Evolutionary conservation across 2,888 invertebrate genomes (phyloP), one percentile per base, ranked within the genome.

Genomic region (Tinea pellionella): DNA sequence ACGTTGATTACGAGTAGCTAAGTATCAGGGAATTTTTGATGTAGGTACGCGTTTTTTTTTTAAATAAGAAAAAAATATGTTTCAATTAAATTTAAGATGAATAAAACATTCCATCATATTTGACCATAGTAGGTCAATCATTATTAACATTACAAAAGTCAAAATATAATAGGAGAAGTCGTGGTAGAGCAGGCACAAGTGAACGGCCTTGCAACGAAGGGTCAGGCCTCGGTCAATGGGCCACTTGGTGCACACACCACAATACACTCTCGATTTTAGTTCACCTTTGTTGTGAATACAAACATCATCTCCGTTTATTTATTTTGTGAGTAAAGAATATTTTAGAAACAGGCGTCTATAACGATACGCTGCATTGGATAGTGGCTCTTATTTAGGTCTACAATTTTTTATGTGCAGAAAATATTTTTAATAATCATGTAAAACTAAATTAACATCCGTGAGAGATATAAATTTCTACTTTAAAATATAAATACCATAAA

Each of bases 201-300:
- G 73, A 70, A 71, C 73, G 79, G 71, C 82, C 83, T 83, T 82
- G 81, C 72, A 63, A 64, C 64, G 62, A 70, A 75, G 79, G 78
- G 78, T 80, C 80, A 80, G 71, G 67, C 24, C 11, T 19, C 57
- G 57, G 57, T 57, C 57, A 57, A 57, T 57, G 57, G 32, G 57
- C 57, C 57, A 57, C 57, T 57, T 57, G 53, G 16, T n/a, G 19
- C 47, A 47, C 47, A 47, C 3, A 24, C 19, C 11, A 24, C 53
- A 1, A 24, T 32, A 32, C 57, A 57, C 57, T 57, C 57, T 57
- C 57, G 57, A 19, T 57, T 57, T 57, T 30, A 19, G 15, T n/a
- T 24, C 55, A 55, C 55, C 18, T 47, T 18, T 47, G 18, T 47
- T 47, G 2, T 15, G 18, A 15, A 18, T 18, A 13, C 47, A 47